Conservation (phyloP, 2,113 vertebrate species). For the Gorsachius goisagi region DNA sequence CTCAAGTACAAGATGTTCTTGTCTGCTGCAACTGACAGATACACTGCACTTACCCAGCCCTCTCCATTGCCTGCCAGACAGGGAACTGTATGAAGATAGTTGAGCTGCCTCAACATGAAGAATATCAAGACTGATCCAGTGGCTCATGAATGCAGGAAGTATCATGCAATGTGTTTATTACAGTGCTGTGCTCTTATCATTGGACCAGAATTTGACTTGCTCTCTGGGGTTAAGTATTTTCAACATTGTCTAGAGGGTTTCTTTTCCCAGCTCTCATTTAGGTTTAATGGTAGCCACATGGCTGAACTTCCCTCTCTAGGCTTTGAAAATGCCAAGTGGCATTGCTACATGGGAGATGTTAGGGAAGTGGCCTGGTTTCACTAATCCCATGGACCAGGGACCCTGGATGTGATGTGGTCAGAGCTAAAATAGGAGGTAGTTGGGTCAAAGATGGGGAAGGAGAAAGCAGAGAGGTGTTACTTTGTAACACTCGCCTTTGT, state of each 20-base stretch:
- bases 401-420: not conserved
- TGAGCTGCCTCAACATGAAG: not conserved
- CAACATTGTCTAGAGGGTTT: not conserved
- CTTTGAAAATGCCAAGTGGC: not conserved
- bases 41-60: not conserved
- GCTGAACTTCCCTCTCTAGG: not conserved
- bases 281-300: not conserved
- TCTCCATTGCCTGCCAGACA: not conserved
- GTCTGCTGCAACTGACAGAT: constrained; percentile 35
- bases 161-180: not conserved
- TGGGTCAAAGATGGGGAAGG: not conserved
- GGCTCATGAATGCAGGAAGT: not conserved
- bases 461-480: not conserved
- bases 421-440: not conserved
- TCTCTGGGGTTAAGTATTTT: not conserved
- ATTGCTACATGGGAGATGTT: not conserved
- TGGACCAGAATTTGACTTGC: not conserved
- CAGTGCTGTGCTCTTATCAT: not conserved
- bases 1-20: constrained; percentile 63
- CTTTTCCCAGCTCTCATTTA: not conserved
- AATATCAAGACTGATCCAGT: not conserved
- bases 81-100: not conserved
- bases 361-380: not conserved
- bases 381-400: not conserved
- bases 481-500: not conserved